Evolutionary conservation across 2,888 invertebrate genomes (phyloP).

Genomic region (Nomada flava): DNA sequence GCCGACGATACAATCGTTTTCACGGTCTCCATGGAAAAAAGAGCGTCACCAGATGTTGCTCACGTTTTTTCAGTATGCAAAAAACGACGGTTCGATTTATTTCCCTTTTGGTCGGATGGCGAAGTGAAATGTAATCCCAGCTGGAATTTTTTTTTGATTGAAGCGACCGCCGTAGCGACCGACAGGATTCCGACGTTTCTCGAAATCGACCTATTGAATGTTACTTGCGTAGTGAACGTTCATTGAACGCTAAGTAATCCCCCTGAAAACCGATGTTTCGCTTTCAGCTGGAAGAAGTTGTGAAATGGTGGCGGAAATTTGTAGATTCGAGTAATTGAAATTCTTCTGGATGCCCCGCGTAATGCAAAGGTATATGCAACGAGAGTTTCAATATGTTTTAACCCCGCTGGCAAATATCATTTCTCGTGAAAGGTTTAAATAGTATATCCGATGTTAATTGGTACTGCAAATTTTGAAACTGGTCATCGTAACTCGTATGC

Average conservation of each 20-base stretch:
- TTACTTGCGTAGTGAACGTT: neutral
- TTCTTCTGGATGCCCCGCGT: neutral
- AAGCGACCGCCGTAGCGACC: neutral
- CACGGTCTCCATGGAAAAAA: neutral
- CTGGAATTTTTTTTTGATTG: neutral
- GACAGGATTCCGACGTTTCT: neutral
- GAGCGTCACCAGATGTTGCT: neutral
- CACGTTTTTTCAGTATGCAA: neutral
- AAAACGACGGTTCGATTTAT: neutral
- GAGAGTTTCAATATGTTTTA: neutral
- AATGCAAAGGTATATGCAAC: neutral
- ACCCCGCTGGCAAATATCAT: neutral
- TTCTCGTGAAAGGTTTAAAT: neutral
- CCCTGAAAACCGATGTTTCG: neutral
- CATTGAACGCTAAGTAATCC: neutral
- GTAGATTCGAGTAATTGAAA: conserved; percentile 6
- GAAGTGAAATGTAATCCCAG: neutral
- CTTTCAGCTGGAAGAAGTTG: neutral
- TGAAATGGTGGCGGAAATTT: neutral
- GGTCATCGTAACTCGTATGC: too few relatives aligned
- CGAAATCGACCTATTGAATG: neutral
- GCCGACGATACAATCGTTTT: conserved; percentile 35
- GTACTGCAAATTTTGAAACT: neutral
- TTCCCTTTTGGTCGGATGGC: neutral
- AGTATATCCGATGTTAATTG: neutral